These are phyloP conservation scores for Chirona hameri DNA, from an alignment of 2,888 invertebrate species.

Conservation along the genomic window DNA sequence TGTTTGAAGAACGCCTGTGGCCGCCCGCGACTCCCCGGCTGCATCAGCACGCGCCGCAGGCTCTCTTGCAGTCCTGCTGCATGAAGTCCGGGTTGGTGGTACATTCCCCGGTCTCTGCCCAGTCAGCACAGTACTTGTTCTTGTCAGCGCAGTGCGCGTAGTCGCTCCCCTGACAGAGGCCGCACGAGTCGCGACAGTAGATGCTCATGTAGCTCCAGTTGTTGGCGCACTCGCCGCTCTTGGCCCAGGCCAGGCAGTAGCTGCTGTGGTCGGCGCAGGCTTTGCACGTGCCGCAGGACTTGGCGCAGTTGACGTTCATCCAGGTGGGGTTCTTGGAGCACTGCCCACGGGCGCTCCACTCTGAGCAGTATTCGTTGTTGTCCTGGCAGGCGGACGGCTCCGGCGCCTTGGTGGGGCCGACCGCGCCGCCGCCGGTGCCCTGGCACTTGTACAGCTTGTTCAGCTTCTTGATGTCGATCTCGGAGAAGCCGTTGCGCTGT, in stretches of 20 bases:
- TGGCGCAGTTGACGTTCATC: background rate
- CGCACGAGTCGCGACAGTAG: background rate
- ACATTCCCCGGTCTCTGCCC: too few relatives aligned
- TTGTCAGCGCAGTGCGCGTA: too few relatives aligned
- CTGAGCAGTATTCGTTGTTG: too few relatives aligned
- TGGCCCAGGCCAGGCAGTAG: background rate
- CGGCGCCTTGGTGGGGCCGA: background rate
- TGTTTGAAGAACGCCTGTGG: too few relatives aligned
- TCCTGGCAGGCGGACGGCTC: too few relatives aligned
- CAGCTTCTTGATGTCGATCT: conserved; percentile 43
- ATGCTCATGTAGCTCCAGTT: background rate
- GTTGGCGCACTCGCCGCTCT: background rate
- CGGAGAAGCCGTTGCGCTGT: conserved; percentile 45
- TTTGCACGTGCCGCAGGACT: background rate
- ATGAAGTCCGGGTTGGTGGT: too few relatives aligned
- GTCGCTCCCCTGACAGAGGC: background rate
- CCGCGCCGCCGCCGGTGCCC: conserved; percentile 1
- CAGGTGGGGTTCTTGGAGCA: background rate
- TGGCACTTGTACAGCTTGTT: conserved; percentile 43
- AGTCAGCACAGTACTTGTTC: too few relatives aligned
- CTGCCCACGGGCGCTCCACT: too few relatives aligned
- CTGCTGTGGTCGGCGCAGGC: background rate
- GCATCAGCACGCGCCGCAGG: too few relatives aligned
- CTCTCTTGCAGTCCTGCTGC: too few relatives aligned
- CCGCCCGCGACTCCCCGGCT: too few relatives aligned